phyloP scores from a whole-genome alignment of 2,113 vertebrate species.

The Vulpes lagopus region DNA sequence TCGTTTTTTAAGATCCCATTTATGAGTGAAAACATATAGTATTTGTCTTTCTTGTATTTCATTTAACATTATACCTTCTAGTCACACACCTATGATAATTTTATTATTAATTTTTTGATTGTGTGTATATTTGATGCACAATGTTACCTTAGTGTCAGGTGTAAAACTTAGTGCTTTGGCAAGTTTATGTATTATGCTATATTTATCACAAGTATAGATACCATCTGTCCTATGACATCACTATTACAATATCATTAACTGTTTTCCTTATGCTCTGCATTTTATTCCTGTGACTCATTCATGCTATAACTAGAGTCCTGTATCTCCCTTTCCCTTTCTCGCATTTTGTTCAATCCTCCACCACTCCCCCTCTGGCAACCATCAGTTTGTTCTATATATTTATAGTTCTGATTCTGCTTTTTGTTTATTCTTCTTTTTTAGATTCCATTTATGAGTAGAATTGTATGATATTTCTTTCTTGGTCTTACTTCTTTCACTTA shows the following conservation, averaged over 20 bases:
- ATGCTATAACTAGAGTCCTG: background rate
- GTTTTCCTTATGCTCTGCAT: background rate
- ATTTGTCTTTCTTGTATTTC: background rate
- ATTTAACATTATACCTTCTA: background rate
- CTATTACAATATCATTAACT: background rate
- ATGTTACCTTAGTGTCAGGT: background rate
- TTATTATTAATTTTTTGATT: background rate
- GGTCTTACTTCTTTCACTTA: background rate
- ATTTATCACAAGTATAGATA: background rate
- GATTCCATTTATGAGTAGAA: background rate
- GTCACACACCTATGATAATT: background rate
- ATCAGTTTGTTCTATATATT: background rate
- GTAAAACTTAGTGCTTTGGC: background rate
- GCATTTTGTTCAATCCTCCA: background rate
- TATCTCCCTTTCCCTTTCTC: background rate
- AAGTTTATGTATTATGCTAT: background rate
- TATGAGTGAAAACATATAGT: background rate
- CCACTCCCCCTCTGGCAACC: background rate
- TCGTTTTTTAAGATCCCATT: background rate
- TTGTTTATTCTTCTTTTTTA: background rate
- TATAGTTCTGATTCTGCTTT: background rate
- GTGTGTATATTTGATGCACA: background rate
- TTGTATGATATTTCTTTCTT: background rate
- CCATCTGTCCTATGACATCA: background rate
- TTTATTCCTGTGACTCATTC: background rate